Evolutionary conservation across 2,113 vertebrate species (phyloP), one percentile per base, ranked within the genome.

Genomic region (Atrichornis clamosus): DNA sequence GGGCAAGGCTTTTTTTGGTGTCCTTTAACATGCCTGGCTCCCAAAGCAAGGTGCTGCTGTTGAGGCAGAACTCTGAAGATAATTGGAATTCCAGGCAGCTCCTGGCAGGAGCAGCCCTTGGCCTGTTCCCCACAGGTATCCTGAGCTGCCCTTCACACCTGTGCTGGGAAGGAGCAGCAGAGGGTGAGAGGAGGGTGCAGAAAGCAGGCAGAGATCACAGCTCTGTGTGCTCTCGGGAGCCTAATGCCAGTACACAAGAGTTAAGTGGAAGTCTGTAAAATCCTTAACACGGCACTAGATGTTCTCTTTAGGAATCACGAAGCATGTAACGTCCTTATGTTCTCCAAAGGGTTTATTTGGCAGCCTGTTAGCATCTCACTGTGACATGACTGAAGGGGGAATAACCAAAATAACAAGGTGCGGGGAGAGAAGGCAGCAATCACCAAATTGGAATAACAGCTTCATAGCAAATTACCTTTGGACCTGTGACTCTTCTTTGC

Each of bases 311-410:
- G 92, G 85, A 95, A 83, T 80, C 87, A 68, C 4, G 5, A 92
- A 90, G 92, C 94, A 87, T 89, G 75, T 87, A 94, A 86, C 70
- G 1, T 92, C 93, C 84, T 95, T 93, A 94, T 96, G 77, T 89
- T 96, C 90, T 96, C 80, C 88, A 39, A 81, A 86, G 74, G 55
- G 65, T 88, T 93, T 82, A 39, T 93, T 84, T 93, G 95, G 84
- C 90, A 92, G 90, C 75, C 87, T 89, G 81, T 92, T 93, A 83
- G 80, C 55, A 8, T 92, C 72, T 92, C 28, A 7, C 50, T 78
- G 67, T 63, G 93, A 89, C 59, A 6, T 15, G 53, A 87, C 77
- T 93, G 86, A 58, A 90, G 70, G 86, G 44, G 68, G 64, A 91
- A 89, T 67, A 92, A 85, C 78, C 78, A 84, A 91, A 88, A 41